phyloP scores from a whole-genome alignment of 2,888 invertebrate species.

The Drosophila anomalata region DNA sequence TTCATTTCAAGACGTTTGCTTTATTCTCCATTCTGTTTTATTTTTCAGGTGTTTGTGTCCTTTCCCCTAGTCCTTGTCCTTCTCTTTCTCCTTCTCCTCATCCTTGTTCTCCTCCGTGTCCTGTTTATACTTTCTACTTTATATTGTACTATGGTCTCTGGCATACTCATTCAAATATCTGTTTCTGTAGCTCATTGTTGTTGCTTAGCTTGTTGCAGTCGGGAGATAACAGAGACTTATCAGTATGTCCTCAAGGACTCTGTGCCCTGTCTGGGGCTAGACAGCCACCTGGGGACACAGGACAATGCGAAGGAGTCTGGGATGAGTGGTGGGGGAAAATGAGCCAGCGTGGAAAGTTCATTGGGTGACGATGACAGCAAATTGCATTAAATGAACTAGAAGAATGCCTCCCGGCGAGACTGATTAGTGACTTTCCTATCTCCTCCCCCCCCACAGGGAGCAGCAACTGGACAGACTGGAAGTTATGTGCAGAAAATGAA shows the following conservation, averaged over 20 bases:
- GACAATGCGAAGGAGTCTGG: constrained; percentile 27
- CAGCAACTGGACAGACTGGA: background rate
- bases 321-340: background rate
- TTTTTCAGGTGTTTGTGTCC: background rate
- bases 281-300: constrained; percentile 36
- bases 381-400: constrained; percentile 51
- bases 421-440: constrained; percentile 21
- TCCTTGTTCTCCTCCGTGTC: constrained; percentile 1
- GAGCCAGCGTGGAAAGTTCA: constrained; percentile 11
- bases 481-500: background rate
- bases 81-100: background rate
- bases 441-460: background rate
- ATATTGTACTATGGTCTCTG: background rate
- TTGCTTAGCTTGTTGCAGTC: constrained; percentile 42
- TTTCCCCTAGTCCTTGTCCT: background rate
- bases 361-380: constrained; percentile 48
- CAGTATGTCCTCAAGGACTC: background rate
- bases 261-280: background rate
- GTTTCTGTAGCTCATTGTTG: constrained; percentile 22
- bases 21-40: constrained; percentile 23
- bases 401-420: constrained; percentile 39
- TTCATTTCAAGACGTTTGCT: constrained; percentile 47
- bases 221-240: constrained; percentile 38
- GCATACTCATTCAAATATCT: constrained; percentile 17
- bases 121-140: constrained; percentile 4